These are phyloP conservation scores for Nesogale talazaci DNA, from an alignment of 2,113 vertebrate genomes.

Conservation along the genomic window DNA sequence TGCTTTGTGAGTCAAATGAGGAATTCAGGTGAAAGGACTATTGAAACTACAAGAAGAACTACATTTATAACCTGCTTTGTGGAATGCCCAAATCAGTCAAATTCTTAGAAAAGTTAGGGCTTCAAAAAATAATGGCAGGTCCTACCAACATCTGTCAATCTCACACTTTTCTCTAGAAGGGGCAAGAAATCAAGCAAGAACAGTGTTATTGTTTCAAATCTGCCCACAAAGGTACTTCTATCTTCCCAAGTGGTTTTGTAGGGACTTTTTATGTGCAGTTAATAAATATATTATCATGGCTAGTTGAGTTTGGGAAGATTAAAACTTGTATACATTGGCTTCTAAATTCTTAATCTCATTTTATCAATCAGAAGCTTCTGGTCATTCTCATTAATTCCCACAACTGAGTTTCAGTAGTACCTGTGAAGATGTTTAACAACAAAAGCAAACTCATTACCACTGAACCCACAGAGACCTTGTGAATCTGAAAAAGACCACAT, in stretches of 20 bases:
- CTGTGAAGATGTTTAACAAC: not conserved
- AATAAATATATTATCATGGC: not conserved
- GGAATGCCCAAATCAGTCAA: too few species aligned
- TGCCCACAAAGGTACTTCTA: too few species aligned
- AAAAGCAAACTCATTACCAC: too few species aligned
- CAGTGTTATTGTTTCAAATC: too few species aligned
- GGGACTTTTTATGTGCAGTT: not conserved
- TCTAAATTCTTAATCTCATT: slow-evolving; percentile 23
- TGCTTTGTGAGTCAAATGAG: not conserved
- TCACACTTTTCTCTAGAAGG: too few species aligned
- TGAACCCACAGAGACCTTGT: too few species aligned
- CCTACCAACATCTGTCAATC: too few species aligned
- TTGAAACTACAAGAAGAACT: not conserved
- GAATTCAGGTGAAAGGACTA: not conserved
- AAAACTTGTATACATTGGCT: not conserved
- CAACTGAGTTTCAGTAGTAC: not conserved
- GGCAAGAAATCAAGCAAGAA: too few species aligned
- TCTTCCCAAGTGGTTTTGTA: not conserved
- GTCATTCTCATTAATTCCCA: slow-evolving; percentile 4
- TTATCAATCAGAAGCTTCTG: not conserved
- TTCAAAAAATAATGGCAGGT: too few species aligned
- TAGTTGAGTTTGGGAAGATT: not conserved
- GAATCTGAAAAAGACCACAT: too few species aligned
- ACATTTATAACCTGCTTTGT: too few species aligned
- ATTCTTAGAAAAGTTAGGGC: too few species aligned